Evolutionary conservation across 2,113 vertebrate genomes (phyloP), one percentile per base, ranked within the genome.

Genomic region (Phycodurus eques): DNA sequence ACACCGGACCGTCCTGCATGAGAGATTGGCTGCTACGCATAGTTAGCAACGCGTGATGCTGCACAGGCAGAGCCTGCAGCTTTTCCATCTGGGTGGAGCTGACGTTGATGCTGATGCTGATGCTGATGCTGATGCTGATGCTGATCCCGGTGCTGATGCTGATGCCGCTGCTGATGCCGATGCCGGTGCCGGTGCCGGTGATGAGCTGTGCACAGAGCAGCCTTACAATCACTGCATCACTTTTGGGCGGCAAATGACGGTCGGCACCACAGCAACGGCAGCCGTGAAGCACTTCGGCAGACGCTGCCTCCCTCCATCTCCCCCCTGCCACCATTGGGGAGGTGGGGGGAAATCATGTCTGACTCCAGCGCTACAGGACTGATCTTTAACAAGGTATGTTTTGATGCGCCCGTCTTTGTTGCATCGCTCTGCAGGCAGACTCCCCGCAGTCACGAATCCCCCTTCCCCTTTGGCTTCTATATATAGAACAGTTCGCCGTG

Each of bases 291-390:
- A 90, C 90, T 91, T 90, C 87, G 82, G 49, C 77, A 68, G 71
- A 82, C 74, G 72, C 43, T 62, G 49, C 74, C 80, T 75, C 81
- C 71, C 77, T n/a, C 71, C 43, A 68, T 42, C 71, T 46, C 72
- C 76, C 68, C 71, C 68, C 68, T 74, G 74, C 82, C 80, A 91
- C 83, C 83, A 83, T 68, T 73, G 81, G 76, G 85, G 91, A 77
- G 81, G 88, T 89, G 89, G 85, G 86, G 87, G 82, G 83, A 61
- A 79, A 83, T 85, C 87, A 92, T 92, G 90, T 91, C 92, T 70
- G 91, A 92, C 83, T 93, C 90, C 44, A 93, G 92, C 72, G 92
- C 90, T 72, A 90, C 90, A 80, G 90, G 90, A 87, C 90, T 93
- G 78, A 93, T 92, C 83, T 85, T 87, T 85, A 90, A 90, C 80